These are phyloP conservation scores for Synanthedon vespiformis DNA, from an alignment of 2,888 invertebrate species.

Conservation along the genomic window DNA sequence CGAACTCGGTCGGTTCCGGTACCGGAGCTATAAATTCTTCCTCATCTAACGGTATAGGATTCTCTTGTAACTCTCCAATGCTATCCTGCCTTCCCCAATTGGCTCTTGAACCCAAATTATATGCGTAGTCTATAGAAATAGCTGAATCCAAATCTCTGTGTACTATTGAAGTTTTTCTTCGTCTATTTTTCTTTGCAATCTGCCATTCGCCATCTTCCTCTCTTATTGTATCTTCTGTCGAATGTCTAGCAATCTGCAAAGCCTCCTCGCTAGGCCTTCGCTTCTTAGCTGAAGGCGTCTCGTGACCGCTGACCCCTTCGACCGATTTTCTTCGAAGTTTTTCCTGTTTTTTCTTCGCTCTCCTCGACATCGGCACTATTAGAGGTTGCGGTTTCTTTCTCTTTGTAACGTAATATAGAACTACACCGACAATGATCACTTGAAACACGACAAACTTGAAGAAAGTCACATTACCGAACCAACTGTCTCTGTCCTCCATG, in stretches of 20 bases:
- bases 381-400: constrained; percentile 42
- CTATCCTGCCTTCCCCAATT: constrained; percentile 42
- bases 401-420: constrained; percentile 63
- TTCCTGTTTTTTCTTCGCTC: constrained; percentile 43
- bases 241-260: constrained; percentile 71
- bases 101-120: constrained; percentile 30
- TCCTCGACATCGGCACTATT: constrained; percentile 37
- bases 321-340: constrained; percentile 73
- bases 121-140: not conserved
- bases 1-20: constrained; percentile 53
- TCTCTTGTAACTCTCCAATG: constrained; percentile 53
- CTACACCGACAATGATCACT: constrained; percentile 55
- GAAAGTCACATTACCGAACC: constrained; percentile 72
- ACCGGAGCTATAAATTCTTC: constrained; percentile 65
- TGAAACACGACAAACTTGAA: constrained; percentile 66
- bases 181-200: constrained; percentile 56
- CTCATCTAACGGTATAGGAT: constrained; percentile 68
- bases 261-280: constrained; percentile 83
- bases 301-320: constrained; percentile 72
- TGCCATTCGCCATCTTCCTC: constrained; percentile 59
- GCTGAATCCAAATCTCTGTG: constrained; percentile 41
- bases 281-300: constrained; percentile 65
- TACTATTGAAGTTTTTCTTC: constrained; percentile 55
- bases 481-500: constrained; percentile 73
- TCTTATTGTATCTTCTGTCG: constrained; percentile 69